Evolutionary conservation across 2,113 vertebrate genomes (phyloP).

Genomic region (Zosterops pallidus): DNA sequence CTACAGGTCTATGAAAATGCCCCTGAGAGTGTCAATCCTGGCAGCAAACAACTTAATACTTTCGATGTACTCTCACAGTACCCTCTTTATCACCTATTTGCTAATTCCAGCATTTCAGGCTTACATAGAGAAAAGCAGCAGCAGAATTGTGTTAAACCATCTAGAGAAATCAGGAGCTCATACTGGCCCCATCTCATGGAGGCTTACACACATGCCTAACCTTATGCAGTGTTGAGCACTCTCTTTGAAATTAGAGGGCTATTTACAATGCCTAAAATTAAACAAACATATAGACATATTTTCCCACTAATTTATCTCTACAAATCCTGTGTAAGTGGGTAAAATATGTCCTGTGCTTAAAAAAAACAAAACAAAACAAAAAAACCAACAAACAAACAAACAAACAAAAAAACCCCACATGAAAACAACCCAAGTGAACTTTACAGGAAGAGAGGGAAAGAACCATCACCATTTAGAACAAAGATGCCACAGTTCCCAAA

Average conservation of each 20-base stretch:
- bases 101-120: background rate
- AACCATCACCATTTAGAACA: accelerated
- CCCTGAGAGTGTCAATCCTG: background rate
- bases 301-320: background rate
- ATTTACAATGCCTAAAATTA: background rate
- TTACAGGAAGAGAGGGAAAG: background rate
- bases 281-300: background rate
- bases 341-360: background rate
- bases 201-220: background rate
- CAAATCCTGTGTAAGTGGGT: background rate
- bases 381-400: background rate
- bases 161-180: background rate
- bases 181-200: background rate
- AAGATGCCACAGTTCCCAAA: background rate
- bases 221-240: background rate
- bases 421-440: background rate
- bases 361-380: background rate
- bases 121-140: background rate
- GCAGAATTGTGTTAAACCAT: background rate
- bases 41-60: background rate
- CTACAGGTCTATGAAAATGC: background rate
- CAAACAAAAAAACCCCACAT: background rate
- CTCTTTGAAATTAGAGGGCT: background rate
- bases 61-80: background rate
- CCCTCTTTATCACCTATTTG: background rate